Base-by-base conservation (phyloP, 2,113 vertebrate genomes). In the Apodemus speciosus region DNA sequence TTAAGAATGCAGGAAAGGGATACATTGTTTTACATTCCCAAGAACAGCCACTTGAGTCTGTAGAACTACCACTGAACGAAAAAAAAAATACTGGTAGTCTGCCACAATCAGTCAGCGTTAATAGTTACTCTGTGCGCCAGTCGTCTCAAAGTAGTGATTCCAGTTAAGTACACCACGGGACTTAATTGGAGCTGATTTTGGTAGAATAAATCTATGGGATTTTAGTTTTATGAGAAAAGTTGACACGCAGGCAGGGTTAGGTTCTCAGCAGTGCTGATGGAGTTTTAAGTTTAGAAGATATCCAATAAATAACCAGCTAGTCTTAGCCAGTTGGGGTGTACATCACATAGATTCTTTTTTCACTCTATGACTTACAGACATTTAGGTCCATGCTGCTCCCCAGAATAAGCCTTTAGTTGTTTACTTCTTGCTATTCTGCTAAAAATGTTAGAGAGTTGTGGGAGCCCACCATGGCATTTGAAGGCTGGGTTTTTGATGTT, bases 211-310 rank as follows among this genome's bases (percentile, higher is more conserved):
- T 79, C 43, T 85, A 9, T 25, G 35, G 14, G 32, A 10, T 40
- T 85, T 53, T 71, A 27, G 4, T 40, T 13, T 51, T 30, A 66
- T 73, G 6, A 76, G 85, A 76, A 85, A 77, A 56, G 81, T 38
- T 23, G 86, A 79, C 14, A 23, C 13, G 13, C 60, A 68, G 66
- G 73, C 18, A 15, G n/a, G 35, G 2, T 40, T 21, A 72, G 40
- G 38, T 4, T 84, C 9, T 14, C 83, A 49, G 60, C 30, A 25
- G 43, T 51, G 32, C 40, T 23, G 60, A 35, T 64, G 69, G 76
- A 27, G 11, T 85, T 92, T 92, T 87, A 86, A 72, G 66, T 92
- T 71, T 79, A 46, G 35, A n/a, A 49, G 90, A 43, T 88, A 27
- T 53, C 15, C 56, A 25, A 6, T 81, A n/a, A 56, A 40, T 25